A percentile compares a stretch with the other conserved stretches of the same genome.
Evolutionary conservation across 2,888 invertebrate genomes (phyloP).

Genomic region (Invenusta paracnida): DNA sequence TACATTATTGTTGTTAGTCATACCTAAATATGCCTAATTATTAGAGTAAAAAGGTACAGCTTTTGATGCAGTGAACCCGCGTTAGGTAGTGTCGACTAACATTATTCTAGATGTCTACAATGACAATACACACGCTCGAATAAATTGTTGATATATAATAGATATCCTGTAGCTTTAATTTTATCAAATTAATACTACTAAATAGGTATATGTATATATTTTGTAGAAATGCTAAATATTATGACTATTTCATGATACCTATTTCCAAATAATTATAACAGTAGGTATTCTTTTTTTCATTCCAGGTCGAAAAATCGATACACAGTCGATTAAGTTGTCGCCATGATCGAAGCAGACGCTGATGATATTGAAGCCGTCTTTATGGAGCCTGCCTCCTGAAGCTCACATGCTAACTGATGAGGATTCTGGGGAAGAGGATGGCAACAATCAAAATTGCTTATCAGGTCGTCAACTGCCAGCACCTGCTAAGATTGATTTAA

Average conservation of each 20-base stretch:
- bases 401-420: slow-evolving; percentile 1
- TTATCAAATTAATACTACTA: not conserved
- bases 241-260: not conserved
- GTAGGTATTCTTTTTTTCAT: not conserved
- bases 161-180: not conserved
- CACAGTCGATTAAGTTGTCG: not conserved
- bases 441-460: not conserved
- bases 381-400: not conserved
- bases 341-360: not conserved
- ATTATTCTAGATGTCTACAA: not conserved
- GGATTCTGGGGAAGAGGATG: not conserved
- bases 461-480: not conserved
- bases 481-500: not conserved
- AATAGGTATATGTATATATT: not conserved
- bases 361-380: not conserved
- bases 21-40: no score
- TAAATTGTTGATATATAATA: not conserved
- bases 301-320: not conserved
- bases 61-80: not conserved
- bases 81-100: not conserved
- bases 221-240: not conserved
- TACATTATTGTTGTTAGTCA: not conserved
- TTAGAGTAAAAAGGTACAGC: no score
- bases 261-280: not conserved
- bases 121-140: no score